Base-by-base conservation (phyloP, 2,797 vertebrate species). In the Gymnoscopelus braueri region DNA sequence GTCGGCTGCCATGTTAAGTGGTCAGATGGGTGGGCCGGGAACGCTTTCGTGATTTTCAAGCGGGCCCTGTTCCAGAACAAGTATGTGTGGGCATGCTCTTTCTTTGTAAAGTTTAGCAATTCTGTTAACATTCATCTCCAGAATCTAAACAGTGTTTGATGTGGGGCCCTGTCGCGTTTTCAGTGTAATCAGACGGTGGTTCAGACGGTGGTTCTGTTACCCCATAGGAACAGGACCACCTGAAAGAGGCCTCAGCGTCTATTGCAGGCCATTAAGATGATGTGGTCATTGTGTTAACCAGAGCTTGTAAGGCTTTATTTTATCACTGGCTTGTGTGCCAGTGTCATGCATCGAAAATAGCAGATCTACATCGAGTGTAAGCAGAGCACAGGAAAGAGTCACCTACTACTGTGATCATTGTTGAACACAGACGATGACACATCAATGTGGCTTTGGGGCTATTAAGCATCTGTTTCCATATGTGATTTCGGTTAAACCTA, bases 401-500 rank as follows among this genome's bases (percentile, higher is more conserved):
- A 68, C 35, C 62, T 65, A 24, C 55, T 66, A 62, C 59, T 60
- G 2, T 10, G 13, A 29, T 52, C n/a, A 65, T 0, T 69, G 35
- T n/a, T 65, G 23, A 75, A 51, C 51, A 7, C 35, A 70, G 63
- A 67, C 26, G 0, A 54, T 71, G 24, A 61, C 77, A 78, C 58
- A 13, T 71, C 69, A 60, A n/a, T 26, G 19, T 1, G 23, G 11
- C 52, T 70, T 63, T n/a, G 5, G 3, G 52, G 19, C 58, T 24
- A 13, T 44, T 63, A 70, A 73, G 70, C 32, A 4, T 72, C 35
- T 32, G 55, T 57, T 74, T 1, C 67, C 74, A 77, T n/a, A 56
- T 75, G 78, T 24, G 65, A 85, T 81, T 87, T 48, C 5, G 60
- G 24, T 81, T 77, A 78, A 72, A 53, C 5, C 29, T 15, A 32